Evolutionary conservation across 1,140 invertebrate genomes (phyloP), one percentile per base, ranked within the genome.

Genomic region (Cydia fagiglandana): DNA sequence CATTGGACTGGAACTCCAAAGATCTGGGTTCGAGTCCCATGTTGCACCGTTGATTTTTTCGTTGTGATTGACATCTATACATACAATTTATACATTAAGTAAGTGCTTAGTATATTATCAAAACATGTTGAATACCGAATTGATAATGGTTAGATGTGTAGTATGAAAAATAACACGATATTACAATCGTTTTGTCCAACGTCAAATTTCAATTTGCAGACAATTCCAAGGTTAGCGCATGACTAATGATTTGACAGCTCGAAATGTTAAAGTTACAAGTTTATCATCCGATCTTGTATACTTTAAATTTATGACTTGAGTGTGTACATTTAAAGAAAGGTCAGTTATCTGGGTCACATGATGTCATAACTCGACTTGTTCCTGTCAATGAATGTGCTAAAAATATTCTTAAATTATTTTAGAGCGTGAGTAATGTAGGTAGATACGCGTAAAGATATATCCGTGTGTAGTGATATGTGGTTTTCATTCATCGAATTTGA

Each of bases 261-360:
- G 66, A 41, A 70, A 70, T 45, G 17, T 38, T 15, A 38, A 10
- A 70, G 34, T 38, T 38, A 70, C 66, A 38, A 10, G 9, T 38
- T 70, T 61, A 61, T 61, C 56, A 24, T 41, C 7, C 66, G 34
- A 45, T 70, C 66, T 12, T 34, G 66, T 38, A 17, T 17, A 34
- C 15, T 70, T 34, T 70, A 45, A n/a, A 70, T 70, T 70, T 70
- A 41, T 70, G 34, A 38, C 4, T 24, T 5, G n/a, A 24, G 17
- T 41, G 66, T n/a, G 34, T 70, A 68, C n/a, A 28, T 70, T 77
- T 73, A 53, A 64, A 76, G 74, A 80, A 80, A 80, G 76, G 79
- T 74, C 79, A 41, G 20, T 20, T 77, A 76, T 77, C 79, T 77
- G 76, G 76, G 64, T 56, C 79, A 66, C 17, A 76, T 80, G 73